A percentile compares a stretch with the other conserved stretches of the same genome.
phyloP scores from a whole-genome alignment of 2,113 vertebrate genomes.

The Gopherus evgoodei region DNA sequence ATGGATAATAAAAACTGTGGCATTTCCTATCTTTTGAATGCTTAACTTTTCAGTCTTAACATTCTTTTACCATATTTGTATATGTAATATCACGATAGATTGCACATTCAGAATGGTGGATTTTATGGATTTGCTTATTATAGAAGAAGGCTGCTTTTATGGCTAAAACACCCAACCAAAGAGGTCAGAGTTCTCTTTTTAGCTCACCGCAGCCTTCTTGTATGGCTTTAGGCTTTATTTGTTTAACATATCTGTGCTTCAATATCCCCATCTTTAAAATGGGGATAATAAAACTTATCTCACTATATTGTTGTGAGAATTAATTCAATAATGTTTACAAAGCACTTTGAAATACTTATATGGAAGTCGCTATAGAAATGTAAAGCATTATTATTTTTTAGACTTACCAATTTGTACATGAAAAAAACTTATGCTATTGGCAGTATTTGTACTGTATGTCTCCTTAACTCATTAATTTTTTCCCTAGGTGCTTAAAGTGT shows the following conservation, averaged over 20 bases:
- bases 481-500: constrained; percentile 88
- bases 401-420: background rate
- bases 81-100: background rate
- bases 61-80: background rate
- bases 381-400: constrained; percentile 4
- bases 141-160: background rate
- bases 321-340: background rate
- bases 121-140: background rate
- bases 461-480: constrained; percentile 59
- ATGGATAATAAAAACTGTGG: background rate
- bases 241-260: background rate
- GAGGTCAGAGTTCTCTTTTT: background rate
- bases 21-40: background rate
- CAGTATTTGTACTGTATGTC: background rate
- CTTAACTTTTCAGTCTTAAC: background rate
- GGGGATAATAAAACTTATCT: background rate
- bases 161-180: background rate
- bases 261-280: background rate
- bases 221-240: background rate
- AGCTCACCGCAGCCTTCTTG: background rate
- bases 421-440: background rate
- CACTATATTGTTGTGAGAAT: background rate
- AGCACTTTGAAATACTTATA: background rate
- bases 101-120: background rate
- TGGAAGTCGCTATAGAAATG: background rate